phyloP scores from a whole-genome alignment of 2,113 vertebrate species.

The Phrynosoma platyrhinos region DNA sequence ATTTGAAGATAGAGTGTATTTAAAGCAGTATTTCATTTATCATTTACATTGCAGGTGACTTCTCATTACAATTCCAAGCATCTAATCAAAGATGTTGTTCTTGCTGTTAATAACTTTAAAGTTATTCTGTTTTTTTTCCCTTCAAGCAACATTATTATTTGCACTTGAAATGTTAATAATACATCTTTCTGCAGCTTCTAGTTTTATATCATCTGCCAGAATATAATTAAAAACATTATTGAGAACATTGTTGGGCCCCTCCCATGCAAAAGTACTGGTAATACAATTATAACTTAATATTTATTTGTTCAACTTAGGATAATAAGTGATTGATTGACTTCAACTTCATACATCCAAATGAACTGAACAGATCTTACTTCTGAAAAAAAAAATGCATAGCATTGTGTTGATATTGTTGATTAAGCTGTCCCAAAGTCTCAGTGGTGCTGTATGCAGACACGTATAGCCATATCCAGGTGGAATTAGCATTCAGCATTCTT shows the following conservation, averaged over 20 bases:
- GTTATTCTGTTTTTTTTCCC: constrained; percentile 32
- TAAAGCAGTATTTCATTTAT: constrained; percentile 34
- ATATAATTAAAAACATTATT: not conserved
- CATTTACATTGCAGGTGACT: constrained; percentile 38
- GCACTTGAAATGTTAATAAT: constrained; percentile 45
- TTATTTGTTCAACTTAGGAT: not conserved
- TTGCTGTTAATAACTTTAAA: constrained; percentile 42
- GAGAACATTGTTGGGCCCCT: not conserved
- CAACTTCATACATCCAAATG: not conserved
- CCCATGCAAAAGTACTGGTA: no score
- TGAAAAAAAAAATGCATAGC: no score
- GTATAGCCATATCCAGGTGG: not conserved
- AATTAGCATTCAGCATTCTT: not conserved
- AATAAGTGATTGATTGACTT: not conserved
- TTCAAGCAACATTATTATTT: constrained; percentile 52
- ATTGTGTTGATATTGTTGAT: not conserved
- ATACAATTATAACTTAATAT: not conserved
- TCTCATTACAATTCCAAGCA: constrained; percentile 61
- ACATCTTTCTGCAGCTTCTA: constrained; percentile 19
- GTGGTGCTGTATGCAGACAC: not conserved
- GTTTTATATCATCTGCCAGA: not conserved
- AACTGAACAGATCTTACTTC: not conserved
- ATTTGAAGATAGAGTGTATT: not conserved
- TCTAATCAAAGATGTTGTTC: constrained; percentile 54
- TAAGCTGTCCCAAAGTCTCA: not conserved